These are phyloP conservation scores for Phocoena phocoena DNA, from an alignment of 2,113 vertebrate genomes.

Conservation along the genomic window DNA sequence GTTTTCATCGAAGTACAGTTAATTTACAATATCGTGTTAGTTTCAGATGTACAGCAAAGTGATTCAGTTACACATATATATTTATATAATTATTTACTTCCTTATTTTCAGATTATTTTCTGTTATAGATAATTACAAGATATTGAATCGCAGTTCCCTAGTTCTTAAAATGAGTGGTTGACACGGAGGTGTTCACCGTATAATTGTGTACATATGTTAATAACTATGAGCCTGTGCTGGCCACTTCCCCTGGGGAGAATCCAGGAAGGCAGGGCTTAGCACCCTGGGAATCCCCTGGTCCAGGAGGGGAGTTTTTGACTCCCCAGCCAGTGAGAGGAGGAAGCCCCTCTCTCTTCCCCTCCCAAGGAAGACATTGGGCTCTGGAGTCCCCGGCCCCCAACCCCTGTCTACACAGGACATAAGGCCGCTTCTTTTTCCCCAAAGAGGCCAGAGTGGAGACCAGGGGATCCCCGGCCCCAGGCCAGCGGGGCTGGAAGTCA, in stretches of 20 bases:
- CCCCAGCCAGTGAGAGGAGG: not conserved
- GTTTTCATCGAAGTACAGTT: accelerated
- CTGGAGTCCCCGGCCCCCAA: not conserved
- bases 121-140: too few relatives aligned
- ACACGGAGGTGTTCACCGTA: not conserved
- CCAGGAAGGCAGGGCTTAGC: not conserved
- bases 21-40: not conserved
- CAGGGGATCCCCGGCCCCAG: not conserved
- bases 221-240: not conserved
- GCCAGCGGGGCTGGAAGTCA: not conserved
- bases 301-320: not conserved
- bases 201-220: not conserved
- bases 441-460: not conserved
- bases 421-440: not conserved
- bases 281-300: not conserved
- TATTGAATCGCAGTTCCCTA: not conserved
- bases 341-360: not conserved
- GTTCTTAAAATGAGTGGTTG: not conserved
- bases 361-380: not conserved
- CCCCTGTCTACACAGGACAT: not conserved
- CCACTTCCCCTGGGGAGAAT: not conserved
- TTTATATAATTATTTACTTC: too few relatives aligned
- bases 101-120: not conserved
- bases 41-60: not conserved
- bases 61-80: not conserved